Percentiles rank a stretch among this genome's conserved stretches.
Conservation (phyloP, 2,113 vertebrate species). For the Ivindomyrus marchei region DNA sequence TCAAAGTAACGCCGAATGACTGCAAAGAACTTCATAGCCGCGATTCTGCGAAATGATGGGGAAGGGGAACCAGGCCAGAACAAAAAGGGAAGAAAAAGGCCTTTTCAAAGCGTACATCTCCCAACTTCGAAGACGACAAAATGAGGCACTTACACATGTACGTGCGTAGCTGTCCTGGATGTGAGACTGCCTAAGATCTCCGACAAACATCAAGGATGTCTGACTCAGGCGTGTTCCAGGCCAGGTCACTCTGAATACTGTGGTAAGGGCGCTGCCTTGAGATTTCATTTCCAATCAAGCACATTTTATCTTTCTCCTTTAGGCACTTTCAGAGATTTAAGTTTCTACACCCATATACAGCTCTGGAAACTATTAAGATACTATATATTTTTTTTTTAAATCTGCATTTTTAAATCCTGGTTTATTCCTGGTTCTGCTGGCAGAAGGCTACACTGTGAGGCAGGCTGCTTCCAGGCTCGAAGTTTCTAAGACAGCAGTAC, state of each 20-base stretch:
- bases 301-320: background rate
- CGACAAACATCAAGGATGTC: background rate
- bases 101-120: background rate
- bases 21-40: background rate
- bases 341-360: background rate
- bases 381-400: background rate
- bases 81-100: background rate
- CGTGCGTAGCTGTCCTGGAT: background rate
- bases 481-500: background rate
- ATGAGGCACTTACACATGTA: background rate
- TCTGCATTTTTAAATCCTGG: background rate
- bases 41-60: background rate
- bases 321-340: background rate
- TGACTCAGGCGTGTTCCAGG: background rate
- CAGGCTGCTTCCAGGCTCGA: background rate
- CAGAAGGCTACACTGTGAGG: background rate
- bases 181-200: background rate
- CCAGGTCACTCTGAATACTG: background rate
- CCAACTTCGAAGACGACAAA: background rate
- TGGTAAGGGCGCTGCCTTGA: background rate
- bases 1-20: background rate
- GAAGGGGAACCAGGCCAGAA: background rate
- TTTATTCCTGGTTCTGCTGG: background rate
- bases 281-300: constrained; percentile 1
- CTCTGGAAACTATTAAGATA: background rate